Evolutionary conservation across 2,797 vertebrate genomes (phyloP), one percentile per base, ranked within the genome.

Genomic region (Rhinatrema bivittatum): DNA sequence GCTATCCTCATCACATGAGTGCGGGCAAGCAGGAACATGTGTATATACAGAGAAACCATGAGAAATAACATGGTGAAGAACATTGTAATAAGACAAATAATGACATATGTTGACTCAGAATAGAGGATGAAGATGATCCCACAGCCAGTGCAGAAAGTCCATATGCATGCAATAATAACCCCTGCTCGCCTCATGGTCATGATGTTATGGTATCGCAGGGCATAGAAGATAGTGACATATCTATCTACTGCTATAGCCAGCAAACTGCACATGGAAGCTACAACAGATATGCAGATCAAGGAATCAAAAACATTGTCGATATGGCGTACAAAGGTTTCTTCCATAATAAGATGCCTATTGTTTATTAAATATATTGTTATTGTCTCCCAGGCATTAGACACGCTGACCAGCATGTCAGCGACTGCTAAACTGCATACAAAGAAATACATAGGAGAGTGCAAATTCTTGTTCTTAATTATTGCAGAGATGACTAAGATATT

Each of bases 241-340:
- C 84, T 72, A 33, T 86, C 84, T 40, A 85, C 62, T 4, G 84
- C 82, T 12, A 85, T 85, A 32, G 84, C 82, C 66, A 83, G 42
- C 54, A 87, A 57, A 30, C 83, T 86, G 39, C 82, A 86, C 82
- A 84, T 87, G 40, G 84, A 86, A 48, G 84, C 82, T 62, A 87
- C 79, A 37, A 87, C 75, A 7, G 83, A 87, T 42, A 83, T 85
- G 62, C 82, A 86, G 53, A 86, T 86, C 77, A 85, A 72, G 17
- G 84, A 85, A 49, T 86, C 84, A 40, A 86, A 84, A 28, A 82
- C 65, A 8, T 86, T 82, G 67, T 86, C 84, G 15, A 85, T 78
- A 20, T 84, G 78, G 19, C 75, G 79, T 53, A 85, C 57, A 33
- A 81, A 82, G 20, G 53, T 33, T n/a, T 87, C 84, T n/a, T 81